These are phyloP conservation scores for Esox masquinongy DNA, from an alignment of 2,797 vertebrate genomes.

Conservation along the genomic window DNA sequence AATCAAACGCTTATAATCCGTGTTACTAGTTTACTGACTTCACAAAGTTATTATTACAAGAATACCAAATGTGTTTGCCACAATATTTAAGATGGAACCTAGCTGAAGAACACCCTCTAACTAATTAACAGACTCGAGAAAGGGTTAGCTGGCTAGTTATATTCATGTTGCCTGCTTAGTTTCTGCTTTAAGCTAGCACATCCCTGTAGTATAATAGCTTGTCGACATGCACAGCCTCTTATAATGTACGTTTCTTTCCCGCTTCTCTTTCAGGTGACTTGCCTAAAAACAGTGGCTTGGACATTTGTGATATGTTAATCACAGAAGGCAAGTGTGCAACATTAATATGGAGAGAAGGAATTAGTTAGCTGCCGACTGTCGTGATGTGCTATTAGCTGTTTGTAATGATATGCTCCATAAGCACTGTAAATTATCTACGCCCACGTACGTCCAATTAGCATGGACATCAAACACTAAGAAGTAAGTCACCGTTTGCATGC, in stretches of 20 bases:
- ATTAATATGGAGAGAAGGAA: conserved; percentile 5
- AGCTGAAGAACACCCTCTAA: background rate
- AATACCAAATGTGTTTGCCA: background rate
- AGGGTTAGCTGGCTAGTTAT: background rate
- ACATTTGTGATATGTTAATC: conserved; percentile 41
- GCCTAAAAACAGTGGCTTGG: conserved; percentile 61
- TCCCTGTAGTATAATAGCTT: background rate
- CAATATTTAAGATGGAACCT: background rate
- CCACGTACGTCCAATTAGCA: background rate
- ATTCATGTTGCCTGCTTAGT: background rate
- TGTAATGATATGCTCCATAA: background rate
- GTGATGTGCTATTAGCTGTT: background rate
- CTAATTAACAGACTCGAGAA: no score
- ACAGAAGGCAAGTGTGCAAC: background rate
- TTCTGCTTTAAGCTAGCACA: background rate
- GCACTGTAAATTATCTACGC: background rate
- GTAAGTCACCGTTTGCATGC: conserved; percentile 45
- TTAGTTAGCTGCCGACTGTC: background rate
- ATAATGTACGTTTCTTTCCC: background rate
- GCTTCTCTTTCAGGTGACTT: conserved; percentile 60
- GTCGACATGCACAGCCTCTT: background rate
- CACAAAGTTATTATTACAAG: background rate
- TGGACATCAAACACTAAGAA: conserved; percentile 30
- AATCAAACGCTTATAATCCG: background rate
- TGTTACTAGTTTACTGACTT: background rate